Conservation (phyloP, 1,140 invertebrate genomes). For the Steinernema khuongi region DNA sequence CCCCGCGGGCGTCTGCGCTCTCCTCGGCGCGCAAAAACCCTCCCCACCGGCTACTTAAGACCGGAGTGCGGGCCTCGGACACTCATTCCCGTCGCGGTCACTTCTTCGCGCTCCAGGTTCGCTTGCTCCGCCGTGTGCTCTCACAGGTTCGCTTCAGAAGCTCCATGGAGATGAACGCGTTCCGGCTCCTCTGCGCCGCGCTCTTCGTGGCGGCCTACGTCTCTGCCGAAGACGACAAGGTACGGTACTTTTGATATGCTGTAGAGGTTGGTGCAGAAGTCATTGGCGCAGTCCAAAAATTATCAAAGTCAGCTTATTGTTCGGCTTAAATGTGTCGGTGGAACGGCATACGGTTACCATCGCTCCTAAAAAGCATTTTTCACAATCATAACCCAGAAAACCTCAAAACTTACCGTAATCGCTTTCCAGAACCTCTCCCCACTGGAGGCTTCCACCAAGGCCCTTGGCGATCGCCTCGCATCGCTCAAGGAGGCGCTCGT, state of each 20-base stretch:
- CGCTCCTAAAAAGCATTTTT: no score
- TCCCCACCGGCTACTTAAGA: not conserved
- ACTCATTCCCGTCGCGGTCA: no score
- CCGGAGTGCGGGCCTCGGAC: not conserved
- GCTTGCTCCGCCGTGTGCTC: not conserved
- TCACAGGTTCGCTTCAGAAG: no score
- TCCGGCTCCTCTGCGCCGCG: not conserved
- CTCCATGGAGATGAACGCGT: not conserved
- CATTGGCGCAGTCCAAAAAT: not conserved
- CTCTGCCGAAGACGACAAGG: not conserved
- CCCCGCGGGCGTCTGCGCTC: constrained; percentile 2
- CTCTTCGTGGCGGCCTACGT: not conserved
- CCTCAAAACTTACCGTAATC: not conserved
- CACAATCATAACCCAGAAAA: no score
- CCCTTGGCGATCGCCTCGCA: not conserved
- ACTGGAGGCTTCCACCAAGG: not conserved
- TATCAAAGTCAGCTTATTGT: no score
- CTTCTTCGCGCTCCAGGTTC: not conserved
- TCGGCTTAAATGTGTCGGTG: no score
- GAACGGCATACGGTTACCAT: no score
- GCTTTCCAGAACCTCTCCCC: not conserved
- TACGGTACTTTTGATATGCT: not conserved
- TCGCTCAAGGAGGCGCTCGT: not conserved
- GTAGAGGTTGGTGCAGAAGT: not conserved
- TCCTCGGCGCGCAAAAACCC: not conserved